Evolutionary conservation across 2,797 vertebrate genomes (phyloP).

Genomic region (Buceros bicornis): DNA sequence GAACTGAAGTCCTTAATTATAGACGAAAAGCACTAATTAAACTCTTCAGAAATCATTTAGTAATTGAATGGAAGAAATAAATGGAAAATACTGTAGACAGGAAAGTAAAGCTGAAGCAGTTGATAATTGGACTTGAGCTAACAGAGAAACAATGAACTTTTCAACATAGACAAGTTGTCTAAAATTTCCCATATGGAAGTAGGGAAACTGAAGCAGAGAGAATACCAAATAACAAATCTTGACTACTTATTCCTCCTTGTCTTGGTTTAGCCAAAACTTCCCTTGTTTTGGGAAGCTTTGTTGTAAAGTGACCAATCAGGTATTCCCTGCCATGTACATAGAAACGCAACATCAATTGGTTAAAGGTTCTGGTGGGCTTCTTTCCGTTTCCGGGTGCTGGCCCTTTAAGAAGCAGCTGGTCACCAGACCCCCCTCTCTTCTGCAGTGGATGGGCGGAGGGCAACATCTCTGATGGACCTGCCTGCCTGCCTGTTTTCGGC

Average conservation of each 20-base stretch:
- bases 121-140: neutral
- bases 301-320: too few species aligned
- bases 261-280: too few species aligned
- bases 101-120: neutral
- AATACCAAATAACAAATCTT: neutral
- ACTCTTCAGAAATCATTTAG: neutral
- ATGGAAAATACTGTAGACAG: neutral
- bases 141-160: neutral
- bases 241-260: neutral
- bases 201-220: neutral
- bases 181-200: neutral
- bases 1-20: neutral
- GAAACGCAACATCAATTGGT: too few species aligned
- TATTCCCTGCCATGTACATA: too few species aligned
- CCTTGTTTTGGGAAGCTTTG: too few species aligned
- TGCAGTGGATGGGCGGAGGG: too few species aligned
- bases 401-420: too few species aligned
- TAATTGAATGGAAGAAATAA: neutral
- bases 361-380: too few species aligned
- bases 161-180: neutral
- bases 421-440: too few species aligned
- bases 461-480: too few species aligned
- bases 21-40: neutral
- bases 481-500: too few species aligned
- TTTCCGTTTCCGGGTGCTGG: too few species aligned